Base-by-base conservation (phyloP, 2,797 vertebrate species). In the Ambastaia sidthimunki region DNA sequence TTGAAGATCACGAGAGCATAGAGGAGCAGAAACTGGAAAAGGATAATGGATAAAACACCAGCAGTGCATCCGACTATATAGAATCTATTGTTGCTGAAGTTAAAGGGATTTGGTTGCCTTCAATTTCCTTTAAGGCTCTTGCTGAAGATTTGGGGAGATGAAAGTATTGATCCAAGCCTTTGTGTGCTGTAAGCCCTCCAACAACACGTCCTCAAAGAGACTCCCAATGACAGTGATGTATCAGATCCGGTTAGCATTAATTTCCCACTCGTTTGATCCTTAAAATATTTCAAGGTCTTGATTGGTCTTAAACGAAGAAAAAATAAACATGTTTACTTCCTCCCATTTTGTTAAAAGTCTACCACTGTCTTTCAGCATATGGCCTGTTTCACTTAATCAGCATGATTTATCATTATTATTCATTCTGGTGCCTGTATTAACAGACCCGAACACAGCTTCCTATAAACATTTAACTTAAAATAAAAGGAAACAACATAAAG, bases 121-220 rank as follows among this genome's bases (percentile, higher is more conserved):
- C 50, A 76, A 55, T 80, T 80, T 80, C 31, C 80, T 74, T 63
- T n/a, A 31, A 75, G 19, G 70, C 57, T 23, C 28, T 74, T 71
- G 70, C 31, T 63, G 6, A 48, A 73, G 60, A 67, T 80, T 47
- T 67, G 31, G 18, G 15, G 68, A 71, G 74, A 80, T 82, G 50
- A 66, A 70, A 23, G 62, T 28, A 82, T 75, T 74, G 80, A 82
- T 82, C 59, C 23, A 62, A 4, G 62, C 41, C 47, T 80, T 78
- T 60, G 63, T 77, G 67, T 55, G 25, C 34, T 72, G 55, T 59
- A 13, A 60, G 55, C 23, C 68, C 7, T 52, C 41, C 15, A 65
- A 54, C 50, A 83, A 76, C 57, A 78, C 28, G 54, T 80, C 28
- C 48, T 71, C 71, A 70, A 76, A 78, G 65, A 80, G 50, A 71